Evolutionary conservation across 2,113 vertebrate species (phyloP).

Genomic region (Columba janthina): DNA sequence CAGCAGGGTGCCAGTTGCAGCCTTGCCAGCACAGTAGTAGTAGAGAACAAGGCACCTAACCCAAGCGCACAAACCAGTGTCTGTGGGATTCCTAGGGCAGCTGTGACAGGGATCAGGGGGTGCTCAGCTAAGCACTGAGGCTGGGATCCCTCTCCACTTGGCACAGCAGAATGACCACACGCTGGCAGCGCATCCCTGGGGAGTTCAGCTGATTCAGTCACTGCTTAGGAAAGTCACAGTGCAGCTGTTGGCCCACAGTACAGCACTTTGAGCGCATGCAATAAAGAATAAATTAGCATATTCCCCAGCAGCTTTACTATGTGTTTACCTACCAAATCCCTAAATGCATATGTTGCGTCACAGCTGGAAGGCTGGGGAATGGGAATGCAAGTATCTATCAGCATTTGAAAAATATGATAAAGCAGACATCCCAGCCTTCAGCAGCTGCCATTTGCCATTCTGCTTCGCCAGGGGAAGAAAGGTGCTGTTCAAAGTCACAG

Average conservation of each 20-base stretch:
- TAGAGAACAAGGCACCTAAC: background rate
- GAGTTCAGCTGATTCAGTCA: background rate
- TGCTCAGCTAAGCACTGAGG: background rate
- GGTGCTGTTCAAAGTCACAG: background rate
- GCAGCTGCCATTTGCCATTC: background rate
- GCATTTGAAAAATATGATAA: background rate
- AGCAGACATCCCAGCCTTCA: background rate
- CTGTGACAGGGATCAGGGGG: background rate
- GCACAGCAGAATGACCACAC: background rate
- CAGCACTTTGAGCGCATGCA: background rate
- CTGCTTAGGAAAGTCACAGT: background rate
- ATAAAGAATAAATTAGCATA: background rate
- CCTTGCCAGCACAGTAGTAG: background rate
- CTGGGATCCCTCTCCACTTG: background rate
- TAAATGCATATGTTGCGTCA: background rate
- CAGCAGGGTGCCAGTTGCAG: background rate
- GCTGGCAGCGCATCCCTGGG: background rate
- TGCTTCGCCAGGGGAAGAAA: background rate
- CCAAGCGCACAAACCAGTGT: background rate
- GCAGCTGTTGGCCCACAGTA: constrained; percentile 3
- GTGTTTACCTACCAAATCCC: background rate
- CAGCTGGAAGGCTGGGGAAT: background rate
- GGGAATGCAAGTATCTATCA: background rate
- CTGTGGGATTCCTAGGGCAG: background rate
- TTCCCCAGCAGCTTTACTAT: background rate